These are phyloP conservation scores for Pseudochirops corinnae DNA, from an alignment of 2,797 vertebrate species.

Conservation along the genomic window DNA sequence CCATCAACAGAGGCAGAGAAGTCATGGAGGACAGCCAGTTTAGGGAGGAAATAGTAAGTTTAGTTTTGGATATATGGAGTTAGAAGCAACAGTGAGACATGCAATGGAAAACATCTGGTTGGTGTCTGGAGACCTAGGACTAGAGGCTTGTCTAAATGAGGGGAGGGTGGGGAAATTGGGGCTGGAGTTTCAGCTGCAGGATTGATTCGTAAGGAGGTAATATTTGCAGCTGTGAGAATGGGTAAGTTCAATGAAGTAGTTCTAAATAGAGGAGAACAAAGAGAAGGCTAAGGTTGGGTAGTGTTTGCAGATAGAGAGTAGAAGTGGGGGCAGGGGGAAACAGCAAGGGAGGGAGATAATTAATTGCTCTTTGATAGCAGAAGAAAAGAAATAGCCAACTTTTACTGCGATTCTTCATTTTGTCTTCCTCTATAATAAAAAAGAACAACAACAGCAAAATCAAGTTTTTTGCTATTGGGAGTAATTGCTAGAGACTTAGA, in stretches of 20 bases:
- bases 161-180: neutral
- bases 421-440: neutral
- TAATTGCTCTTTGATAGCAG: neutral
- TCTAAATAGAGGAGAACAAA: neutral
- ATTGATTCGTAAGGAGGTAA: neutral
- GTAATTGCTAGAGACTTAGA: neutral
- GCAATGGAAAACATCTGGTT: neutral
- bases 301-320: neutral
- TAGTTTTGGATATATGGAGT: neutral
- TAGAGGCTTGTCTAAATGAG: neutral
- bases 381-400: neutral
- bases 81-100: neutral
- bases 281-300: neutral
- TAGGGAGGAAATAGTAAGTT: neutral
- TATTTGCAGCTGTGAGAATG: neutral
- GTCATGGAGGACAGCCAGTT: neutral
- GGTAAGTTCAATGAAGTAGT: neutral
- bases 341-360: neutral
- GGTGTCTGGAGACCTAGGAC: neutral
- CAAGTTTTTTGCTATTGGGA: neutral
- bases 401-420: neutral
- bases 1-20: neutral
- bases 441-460: neutral
- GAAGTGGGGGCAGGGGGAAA: neutral
- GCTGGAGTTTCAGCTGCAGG: neutral